A percentile compares a stretch with the other conserved stretches of the same genome.
Conservation (phyloP, 1,140 invertebrate species). For the Aricia agestis region DNA sequence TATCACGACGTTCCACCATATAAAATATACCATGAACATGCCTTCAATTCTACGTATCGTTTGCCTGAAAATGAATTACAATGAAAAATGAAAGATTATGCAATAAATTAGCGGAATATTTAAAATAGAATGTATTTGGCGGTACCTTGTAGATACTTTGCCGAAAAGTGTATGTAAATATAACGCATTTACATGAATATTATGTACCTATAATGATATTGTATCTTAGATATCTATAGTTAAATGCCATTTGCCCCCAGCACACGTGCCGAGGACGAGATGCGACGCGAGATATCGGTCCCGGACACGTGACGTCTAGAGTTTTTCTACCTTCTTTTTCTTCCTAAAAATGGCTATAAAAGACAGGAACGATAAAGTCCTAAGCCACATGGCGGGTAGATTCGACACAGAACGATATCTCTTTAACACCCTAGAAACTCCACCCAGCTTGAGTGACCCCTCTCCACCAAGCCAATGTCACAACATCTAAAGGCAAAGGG, state of each 20-base stretch:
- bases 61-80: constrained; percentile 21
- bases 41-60: constrained; percentile 43
- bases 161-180: not conserved
- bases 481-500: too few species aligned
- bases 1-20: constrained; percentile 12
- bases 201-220: not conserved
- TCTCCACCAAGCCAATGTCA: too few species aligned
- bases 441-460: too few species aligned
- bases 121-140: constrained; percentile 1
- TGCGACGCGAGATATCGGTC: too few species aligned
- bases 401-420: too few species aligned
- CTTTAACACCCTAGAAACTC: too few species aligned
- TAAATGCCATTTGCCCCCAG: not conserved
- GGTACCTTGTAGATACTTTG: not conserved
- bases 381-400: too few species aligned
- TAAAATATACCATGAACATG: constrained; percentile 55
- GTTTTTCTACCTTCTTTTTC: too few species aligned
- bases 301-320: too few species aligned
- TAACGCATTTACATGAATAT: not conserved
- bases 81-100: not conserved
- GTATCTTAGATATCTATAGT: not conserved
- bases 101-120: constrained; percentile 8
- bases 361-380: too few species aligned
- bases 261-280: not conserved
- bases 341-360: too few species aligned